Base-by-base conservation (phyloP, 2,888 invertebrate genomes). In the Ophraella communa region DNA sequence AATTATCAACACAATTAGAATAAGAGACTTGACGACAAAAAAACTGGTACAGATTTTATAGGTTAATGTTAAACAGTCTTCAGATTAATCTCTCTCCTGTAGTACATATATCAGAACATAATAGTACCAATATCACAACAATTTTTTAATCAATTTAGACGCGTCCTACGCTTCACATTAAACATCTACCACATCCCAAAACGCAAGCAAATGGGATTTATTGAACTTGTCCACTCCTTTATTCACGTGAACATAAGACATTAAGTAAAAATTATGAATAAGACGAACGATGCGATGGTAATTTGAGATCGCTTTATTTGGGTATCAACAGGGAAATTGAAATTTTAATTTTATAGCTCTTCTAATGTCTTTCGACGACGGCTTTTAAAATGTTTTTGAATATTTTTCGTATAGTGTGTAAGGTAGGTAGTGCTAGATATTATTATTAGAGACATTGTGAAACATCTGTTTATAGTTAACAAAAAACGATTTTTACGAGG, bases 321-420 rank as follows among this genome's bases (percentile, higher is more conserved):
- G 20, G 45, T 45, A 45, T 45, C 45, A 45, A 45, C 18, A 18
- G 20, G 45, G 11, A 45, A 45, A 45, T 21, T 45, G 45, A 45
- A 45, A 45, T 45, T 45, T 45, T 45, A 45, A 45, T 45, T 45
- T 45, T 45, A 45, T 45, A 11, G 45, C 45, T 45, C 20, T 45
- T 11, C 20, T 45, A 45, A 45, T 21, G 21, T 45, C 45, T 21
- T 45, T 18, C 20, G 45, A 45, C 17, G 45, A 45, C 21, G 21
- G 45, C 45, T 45, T 21, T 45, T 45, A 10, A 45, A 45, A 45
- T 20, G 10, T n/a, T 20, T 45, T 20, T 20, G 11, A 45, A 45
- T 20, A 8, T n/a, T 20, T 45, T 20, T 20, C 21, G 21, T 45
- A 8, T 10, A 11, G 20, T 21, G 7, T 45, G 21, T 11, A 45